Percentiles rank a stretch among this genome's conserved stretches.
These are phyloP conservation scores for Pristionchus mayeri DNA, from an alignment of 2,888 invertebrate genomes.

Conservation along the genomic window DNA sequence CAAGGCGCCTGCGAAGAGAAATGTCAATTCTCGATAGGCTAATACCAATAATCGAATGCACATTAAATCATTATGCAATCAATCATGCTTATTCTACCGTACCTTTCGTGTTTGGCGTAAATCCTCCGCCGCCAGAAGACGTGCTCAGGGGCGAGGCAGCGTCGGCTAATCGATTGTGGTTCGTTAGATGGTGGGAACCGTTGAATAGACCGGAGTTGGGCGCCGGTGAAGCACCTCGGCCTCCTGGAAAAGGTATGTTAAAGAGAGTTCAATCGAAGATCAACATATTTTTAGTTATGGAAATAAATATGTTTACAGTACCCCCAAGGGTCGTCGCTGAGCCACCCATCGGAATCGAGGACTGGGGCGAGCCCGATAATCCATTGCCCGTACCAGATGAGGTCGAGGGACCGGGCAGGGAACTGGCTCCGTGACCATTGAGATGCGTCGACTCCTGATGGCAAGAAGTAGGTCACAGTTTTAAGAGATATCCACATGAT, in stretches of 20 bases:
- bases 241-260: no score
- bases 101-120: slow-evolving; percentile 10
- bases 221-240: background rate
- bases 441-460: background rate
- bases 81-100: background rate
- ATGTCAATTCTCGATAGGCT: background rate
- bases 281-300: no score
- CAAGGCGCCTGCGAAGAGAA: background rate
- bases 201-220: background rate
- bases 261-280: no score
- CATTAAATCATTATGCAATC: background rate
- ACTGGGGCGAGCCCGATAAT: slow-evolving; percentile 41
- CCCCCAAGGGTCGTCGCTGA: background rate
- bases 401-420: slow-evolving; percentile 5
- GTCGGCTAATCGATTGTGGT: slow-evolving; percentile 54
- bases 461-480: slow-evolving; percentile 1
- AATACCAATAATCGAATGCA: background rate
- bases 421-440: background rate
- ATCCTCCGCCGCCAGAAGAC: background rate
- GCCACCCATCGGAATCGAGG: slow-evolving; percentile 39
- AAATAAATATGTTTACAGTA: no score
- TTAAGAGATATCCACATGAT: background rate
- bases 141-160: slow-evolving; percentile 22
- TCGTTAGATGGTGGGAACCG: slow-evolving; percentile 44
- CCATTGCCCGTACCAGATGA: slow-evolving; percentile 14